Percentiles rank a stretch among this genome's conserved stretches.
Evolutionary conservation across 2,113 vertebrate genomes (phyloP).

Genomic region (Caretta caretta): DNA sequence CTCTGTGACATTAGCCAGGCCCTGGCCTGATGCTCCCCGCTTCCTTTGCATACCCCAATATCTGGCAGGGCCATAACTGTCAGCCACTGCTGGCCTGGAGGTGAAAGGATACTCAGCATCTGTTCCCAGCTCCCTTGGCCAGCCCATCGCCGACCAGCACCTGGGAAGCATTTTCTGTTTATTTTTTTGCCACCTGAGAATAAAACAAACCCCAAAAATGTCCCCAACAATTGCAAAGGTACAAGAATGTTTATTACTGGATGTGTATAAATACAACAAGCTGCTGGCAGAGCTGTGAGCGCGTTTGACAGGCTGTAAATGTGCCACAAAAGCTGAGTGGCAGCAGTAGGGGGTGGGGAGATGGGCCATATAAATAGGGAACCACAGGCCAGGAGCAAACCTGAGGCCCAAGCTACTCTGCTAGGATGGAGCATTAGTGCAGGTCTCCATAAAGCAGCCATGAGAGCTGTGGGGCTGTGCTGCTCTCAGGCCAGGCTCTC

Average conservation of each 20-base stretch:
- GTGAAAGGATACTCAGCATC: not conserved
- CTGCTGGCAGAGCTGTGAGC: not conserved
- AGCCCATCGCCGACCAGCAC: not conserved
- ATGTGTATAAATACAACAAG: conserved; percentile 40
- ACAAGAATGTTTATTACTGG: conserved; percentile 48
- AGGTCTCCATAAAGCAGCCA: not conserved
- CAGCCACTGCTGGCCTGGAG: not conserved
- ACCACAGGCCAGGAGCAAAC: not conserved
- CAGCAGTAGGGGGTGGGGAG: not conserved
- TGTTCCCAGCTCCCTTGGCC: not conserved
- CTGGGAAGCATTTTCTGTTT: not conserved
- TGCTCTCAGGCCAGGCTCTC: not conserved
- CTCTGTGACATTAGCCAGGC: no score
- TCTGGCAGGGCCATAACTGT: no score
- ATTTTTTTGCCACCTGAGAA: not conserved
- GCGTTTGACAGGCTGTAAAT: not conserved
- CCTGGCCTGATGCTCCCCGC: no score
- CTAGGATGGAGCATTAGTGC: not conserved
- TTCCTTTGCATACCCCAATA: not conserved
- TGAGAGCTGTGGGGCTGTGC: not conserved
- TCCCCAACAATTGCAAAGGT: not conserved
- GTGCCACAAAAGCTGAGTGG: not conserved
- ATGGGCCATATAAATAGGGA: not conserved
- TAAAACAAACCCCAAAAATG: not conserved
- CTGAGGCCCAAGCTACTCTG: not conserved